Conservation (phyloP, 2,888 invertebrate species). For the Meghimatium bilineatum region DNA sequence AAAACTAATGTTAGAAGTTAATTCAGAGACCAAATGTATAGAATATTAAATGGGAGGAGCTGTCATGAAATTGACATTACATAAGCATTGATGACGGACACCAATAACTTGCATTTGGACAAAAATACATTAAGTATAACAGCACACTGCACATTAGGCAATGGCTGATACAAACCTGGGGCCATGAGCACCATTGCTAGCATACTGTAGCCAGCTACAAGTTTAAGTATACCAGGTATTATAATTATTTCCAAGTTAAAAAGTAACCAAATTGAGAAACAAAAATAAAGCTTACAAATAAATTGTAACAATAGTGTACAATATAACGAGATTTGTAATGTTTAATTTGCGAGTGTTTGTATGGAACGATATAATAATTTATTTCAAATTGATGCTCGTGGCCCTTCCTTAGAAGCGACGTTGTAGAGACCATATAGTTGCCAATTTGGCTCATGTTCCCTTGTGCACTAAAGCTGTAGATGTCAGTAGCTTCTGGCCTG, state of each 20-base stretch:
- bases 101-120: too few relatives aligned
- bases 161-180: constrained; percentile 47
- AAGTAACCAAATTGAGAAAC: not conserved
- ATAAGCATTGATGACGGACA: too few relatives aligned
- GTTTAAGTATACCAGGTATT: not conserved
- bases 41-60: too few relatives aligned
- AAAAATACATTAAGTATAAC: not conserved
- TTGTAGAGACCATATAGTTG: not conserved
- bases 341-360: not conserved
- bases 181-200: constrained; percentile 21
- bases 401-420: constrained; percentile 23
- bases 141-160: constrained; percentile 46
- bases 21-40: too few relatives aligned
- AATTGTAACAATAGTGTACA: not conserved
- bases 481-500: not conserved
- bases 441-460: constrained; percentile 11
- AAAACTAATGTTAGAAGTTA: too few relatives aligned
- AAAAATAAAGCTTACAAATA: not conserved
- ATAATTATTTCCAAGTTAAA: too few relatives aligned
- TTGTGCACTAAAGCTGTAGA: constrained; percentile 1
- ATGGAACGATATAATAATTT: not conserved
- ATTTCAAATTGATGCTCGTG: not conserved
- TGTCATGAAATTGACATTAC: too few relatives aligned
- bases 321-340: too few relatives aligned
- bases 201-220: not conserved